Percentiles rank a stretch among this genome's conserved stretches.
These are phyloP conservation scores for Galaxea fascicularis DNA, from an alignment of 92 coral and sea anemone genomes.

Conservation along the genomic window DNA sequence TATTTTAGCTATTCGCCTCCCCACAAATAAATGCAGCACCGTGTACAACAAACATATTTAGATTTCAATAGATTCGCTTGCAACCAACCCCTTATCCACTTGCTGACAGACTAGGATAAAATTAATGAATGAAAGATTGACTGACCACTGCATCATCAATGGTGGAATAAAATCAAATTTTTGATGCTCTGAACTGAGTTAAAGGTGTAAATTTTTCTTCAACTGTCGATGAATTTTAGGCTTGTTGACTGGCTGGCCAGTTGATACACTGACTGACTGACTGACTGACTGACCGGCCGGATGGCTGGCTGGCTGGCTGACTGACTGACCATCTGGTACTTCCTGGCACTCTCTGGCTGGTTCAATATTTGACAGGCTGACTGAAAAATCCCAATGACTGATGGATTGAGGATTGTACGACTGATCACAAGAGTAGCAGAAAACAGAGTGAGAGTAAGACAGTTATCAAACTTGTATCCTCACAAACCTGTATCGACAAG, in stretches of 20 bases:
- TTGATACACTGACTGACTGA: background rate
- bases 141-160: background rate
- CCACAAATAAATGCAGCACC: no score
- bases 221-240: no score
- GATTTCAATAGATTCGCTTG: no score
- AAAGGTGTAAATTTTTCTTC: no score
- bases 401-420: no score
- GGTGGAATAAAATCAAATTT: no score
- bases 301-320: background rate
- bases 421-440: no score
- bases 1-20: no score
- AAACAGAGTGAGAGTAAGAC: background rate
- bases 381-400: background rate
- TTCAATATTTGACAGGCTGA: background rate
- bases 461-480: background rate
- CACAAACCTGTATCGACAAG: slow-evolving; percentile 78
- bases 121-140: background rate
- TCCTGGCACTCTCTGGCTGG: background rate
- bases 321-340: background rate
- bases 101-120: background rate
- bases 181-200: no score
- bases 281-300: background rate
- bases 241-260: no score
- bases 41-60: no score
- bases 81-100: background rate